Conservation (phyloP, 2,888 invertebrate genomes). For the Odontocolon sp. region DNA sequence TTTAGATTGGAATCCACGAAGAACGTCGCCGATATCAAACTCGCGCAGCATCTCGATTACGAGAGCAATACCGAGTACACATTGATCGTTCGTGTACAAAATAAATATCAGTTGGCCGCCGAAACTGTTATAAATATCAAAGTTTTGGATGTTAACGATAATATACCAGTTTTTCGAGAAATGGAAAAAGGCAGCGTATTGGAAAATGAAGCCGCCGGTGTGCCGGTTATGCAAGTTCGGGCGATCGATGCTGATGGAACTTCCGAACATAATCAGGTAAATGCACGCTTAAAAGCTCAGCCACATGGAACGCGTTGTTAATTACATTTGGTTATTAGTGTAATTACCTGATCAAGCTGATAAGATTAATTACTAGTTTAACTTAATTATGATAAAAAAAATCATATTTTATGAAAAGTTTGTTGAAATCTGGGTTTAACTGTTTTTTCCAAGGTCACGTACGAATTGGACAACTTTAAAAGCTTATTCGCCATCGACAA, state of each 20-base stretch:
- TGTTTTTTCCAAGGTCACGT: constrained; percentile 83
- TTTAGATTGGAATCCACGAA: constrained; percentile 84
- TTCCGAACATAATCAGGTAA: constrained; percentile 88
- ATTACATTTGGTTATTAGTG: too few species aligned
- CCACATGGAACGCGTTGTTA: too few species aligned
- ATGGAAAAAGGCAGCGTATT: constrained; percentile 90
- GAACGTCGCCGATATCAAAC: constrained; percentile 87
- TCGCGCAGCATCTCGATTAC: constrained; percentile 90
- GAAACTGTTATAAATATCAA: constrained; percentile 90
- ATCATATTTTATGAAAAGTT: neutral
- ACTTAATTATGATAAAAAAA: neutral
- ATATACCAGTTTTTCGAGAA: constrained; percentile 93
- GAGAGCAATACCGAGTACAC: constrained; percentile 93
- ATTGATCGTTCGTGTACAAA: constrained; percentile 91
- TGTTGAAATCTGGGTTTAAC: too few species aligned
- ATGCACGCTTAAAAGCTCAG: too few species aligned
- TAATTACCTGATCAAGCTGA: neutral
- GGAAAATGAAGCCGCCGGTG: constrained; percentile 92
- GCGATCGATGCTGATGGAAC: constrained; percentile 95
- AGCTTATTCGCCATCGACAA: constrained; percentile 92
- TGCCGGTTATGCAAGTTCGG: constrained; percentile 92
- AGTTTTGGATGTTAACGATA: constrained; percentile 94
- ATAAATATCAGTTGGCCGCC: constrained; percentile 90
- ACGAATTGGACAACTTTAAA: constrained; percentile 86
- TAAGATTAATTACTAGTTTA: neutral